Conservation (phyloP, 2,888 invertebrate genomes). For the Bimastos eiseni region DNA sequence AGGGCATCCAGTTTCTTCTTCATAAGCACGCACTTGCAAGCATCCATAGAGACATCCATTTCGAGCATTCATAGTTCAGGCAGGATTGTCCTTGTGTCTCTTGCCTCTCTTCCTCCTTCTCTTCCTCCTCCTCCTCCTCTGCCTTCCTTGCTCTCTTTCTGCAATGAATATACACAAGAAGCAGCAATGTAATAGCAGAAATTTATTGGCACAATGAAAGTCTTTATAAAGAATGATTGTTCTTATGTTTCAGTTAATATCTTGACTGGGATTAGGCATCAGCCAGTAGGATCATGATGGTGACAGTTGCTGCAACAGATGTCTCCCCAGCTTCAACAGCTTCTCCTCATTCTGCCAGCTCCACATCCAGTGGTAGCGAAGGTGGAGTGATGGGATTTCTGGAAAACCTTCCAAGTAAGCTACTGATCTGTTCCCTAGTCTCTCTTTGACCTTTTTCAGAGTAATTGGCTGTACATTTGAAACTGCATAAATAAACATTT, state of each 20-base stretch:
- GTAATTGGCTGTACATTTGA: background rate
- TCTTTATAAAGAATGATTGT: background rate
- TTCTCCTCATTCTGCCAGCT: background rate
- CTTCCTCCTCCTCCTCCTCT: too few species aligned
- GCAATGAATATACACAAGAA: background rate
- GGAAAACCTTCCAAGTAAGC: constrained; percentile 20
- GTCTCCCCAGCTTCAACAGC: background rate
- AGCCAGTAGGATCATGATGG: background rate
- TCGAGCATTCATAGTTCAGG: too few species aligned
- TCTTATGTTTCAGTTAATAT: background rate
- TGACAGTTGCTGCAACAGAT: constrained; percentile 1
- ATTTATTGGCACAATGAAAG: background rate
- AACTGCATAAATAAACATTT: background rate
- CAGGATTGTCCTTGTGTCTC: too few species aligned
- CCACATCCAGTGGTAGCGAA: background rate
- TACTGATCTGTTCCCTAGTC: background rate
- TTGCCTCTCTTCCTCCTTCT: too few species aligned
- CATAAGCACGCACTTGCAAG: too few species aligned
- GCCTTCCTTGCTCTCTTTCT: background rate
- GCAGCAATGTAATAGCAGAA: too few species aligned
- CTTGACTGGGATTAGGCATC: constrained; percentile 3
- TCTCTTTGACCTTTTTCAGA: background rate
- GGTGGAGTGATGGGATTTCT: constrained; percentile 18
- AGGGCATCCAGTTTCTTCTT: too few species aligned
- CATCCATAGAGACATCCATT: too few species aligned